These are phyloP conservation scores for Trachythela sp. DNA, from an alignment of 64 coral and sea anemone species.

Conservation along the genomic window DNA sequence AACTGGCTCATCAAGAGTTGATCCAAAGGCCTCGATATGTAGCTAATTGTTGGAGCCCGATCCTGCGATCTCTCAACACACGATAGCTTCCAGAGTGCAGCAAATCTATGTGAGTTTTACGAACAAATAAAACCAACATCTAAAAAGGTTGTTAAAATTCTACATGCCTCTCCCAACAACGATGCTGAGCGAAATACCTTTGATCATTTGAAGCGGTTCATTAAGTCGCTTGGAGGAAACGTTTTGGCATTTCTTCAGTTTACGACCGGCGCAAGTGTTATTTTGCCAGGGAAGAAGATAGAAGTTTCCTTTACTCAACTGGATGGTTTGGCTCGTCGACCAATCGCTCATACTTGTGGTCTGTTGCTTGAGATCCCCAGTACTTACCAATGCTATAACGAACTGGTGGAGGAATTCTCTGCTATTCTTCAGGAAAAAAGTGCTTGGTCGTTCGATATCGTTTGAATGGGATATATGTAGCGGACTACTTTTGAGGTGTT, in stretches of 20 bases:
- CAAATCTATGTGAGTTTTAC: slow-evolving; percentile 15
- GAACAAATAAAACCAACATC: slow-evolving; percentile 35
- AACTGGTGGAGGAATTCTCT: neutral
- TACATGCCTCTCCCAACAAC: slow-evolving; percentile 22
- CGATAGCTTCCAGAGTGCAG: too few relatives aligned
- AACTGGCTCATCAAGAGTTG: too few relatives aligned
- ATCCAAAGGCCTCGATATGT: slow-evolving; percentile 49
- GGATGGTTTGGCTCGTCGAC: neutral
- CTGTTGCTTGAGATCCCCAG: slow-evolving; percentile 12
- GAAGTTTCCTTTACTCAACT: neutral
- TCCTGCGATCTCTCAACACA: slow-evolving; percentile 2
- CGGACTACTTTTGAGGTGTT: too few relatives aligned
- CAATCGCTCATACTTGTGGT: slow-evolving; percentile 39
- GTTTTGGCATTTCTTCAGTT: slow-evolving; percentile 22
- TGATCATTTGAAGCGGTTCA: slow-evolving; percentile 29
- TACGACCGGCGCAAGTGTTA: slow-evolving; percentile 28
- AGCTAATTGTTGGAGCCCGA: slow-evolving; percentile 30
- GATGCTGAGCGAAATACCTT: slow-evolving; percentile 21
- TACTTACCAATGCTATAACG: slow-evolving; percentile 28
- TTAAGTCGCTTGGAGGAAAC: slow-evolving; percentile 27
- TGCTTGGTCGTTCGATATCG: slow-evolving; percentile 1
- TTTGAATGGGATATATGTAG: neutral
- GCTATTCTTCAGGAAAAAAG: neutral
- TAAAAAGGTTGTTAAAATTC: slow-evolving; percentile 46
- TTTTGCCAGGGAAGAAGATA: neutral